Conservation (phyloP, 64 coral and sea anemone species). For the Cladopsammia gracilis region DNA sequence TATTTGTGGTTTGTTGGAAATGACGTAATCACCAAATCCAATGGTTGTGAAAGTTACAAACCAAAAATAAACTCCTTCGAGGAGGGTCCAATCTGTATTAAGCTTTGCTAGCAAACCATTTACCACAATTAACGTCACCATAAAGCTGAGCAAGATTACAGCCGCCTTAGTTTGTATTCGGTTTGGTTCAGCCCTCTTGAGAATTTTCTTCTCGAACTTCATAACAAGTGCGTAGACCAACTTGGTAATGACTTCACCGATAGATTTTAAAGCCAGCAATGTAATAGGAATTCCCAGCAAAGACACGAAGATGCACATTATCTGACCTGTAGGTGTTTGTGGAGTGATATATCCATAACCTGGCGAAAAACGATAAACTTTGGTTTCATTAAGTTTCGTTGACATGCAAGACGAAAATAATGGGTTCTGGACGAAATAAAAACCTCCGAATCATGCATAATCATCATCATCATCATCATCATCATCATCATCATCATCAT, state of each 20-base stretch:
- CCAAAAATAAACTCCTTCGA: conserved; percentile 75
- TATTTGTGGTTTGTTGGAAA: neutral
- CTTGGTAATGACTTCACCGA: conserved; percentile 65
- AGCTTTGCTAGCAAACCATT: neutral
- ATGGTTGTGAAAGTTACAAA: conserved; percentile 84
- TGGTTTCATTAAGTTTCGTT: too few relatives aligned
- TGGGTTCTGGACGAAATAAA: too few relatives aligned
- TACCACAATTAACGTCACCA: neutral
- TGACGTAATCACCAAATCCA: conserved; percentile 80
- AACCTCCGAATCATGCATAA: too few relatives aligned
- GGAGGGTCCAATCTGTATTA: neutral
- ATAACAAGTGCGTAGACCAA: conserved; percentile 9
- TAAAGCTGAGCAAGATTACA: neutral
- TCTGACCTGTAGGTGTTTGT: conserved; percentile 63
- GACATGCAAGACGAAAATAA: too few relatives aligned
- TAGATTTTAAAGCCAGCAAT: conserved; percentile 52
- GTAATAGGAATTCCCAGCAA: conserved; percentile 71
- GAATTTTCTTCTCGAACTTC: conserved; percentile 52
- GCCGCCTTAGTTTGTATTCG: conserved; percentile 41
- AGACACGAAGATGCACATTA: conserved; percentile 64
- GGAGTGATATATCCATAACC: conserved; percentile 82
- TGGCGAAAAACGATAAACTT: neutral
- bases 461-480: too few relatives aligned
- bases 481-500: too few relatives aligned
- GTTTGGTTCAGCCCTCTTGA: conserved; percentile 20